Base-by-base conservation (phyloP, 2,888 invertebrate genomes). In the Dicyrtomina minuta region DNA sequence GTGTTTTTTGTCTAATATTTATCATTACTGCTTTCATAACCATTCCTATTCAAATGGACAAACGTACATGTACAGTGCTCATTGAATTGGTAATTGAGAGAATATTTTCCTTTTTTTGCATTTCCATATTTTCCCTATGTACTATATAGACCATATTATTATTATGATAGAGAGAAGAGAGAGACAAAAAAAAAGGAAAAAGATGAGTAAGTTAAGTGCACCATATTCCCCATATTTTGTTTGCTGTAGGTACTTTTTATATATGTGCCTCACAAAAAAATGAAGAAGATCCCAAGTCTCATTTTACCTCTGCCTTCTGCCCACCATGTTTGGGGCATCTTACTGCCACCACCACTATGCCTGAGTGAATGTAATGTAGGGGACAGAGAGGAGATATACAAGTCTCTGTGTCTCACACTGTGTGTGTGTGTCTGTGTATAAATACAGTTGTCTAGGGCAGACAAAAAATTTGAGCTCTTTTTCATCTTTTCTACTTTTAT, bases 401-500 rank as follows among this genome's bases (percentile, higher is more conserved):
- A 15, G 12, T 49, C 10, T 49, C 49, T 49, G 49, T 49, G 51
- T 53, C 13, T 53, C 17, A 17, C 13, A 4, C 4, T 53, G 53
- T 53, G 12, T 6, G 51, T 56, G 20, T 66, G 70, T 15, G 68
- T 66, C 66, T 58, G 17, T 58, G 26, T 65, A 65, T 53, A 65
- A 65, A 65, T 65, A 65, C 53, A 55, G 64, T 53, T 53, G 64
- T 65, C 64, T 17, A 22, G 53, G 64, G 51, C 64, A 65, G 64
- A 65, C 64, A 24, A 65, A 49, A 65, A 65, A 51, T 65, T 65
- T 65, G 27, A 41, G 53, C 64, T 24, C 64, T 65, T 65, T 65
- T 65, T 65, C 64, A 65, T 65, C 64, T 65, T 65, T 65, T 41
- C 53, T 49, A 65, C 64, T 65, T 65, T 65, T 65, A 65, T 65